These are phyloP conservation scores for Dendrolimus houi DNA, from an alignment of 2,888 invertebrate genomes.

Conservation along the genomic window DNA sequence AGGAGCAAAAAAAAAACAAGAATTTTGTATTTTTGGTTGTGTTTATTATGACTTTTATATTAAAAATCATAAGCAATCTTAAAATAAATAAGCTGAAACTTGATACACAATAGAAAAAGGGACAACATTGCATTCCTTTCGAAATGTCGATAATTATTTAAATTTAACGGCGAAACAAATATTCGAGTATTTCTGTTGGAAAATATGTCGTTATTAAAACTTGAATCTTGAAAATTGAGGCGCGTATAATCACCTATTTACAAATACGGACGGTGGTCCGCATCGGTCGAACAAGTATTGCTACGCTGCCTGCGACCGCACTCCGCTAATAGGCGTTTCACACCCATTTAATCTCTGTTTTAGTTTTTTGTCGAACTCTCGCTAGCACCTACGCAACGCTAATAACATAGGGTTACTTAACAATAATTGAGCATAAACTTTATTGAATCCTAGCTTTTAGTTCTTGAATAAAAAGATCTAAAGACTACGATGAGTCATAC, in stretches of 20 bases:
- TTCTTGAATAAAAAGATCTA: too few species aligned
- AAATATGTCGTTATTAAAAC: neutral
- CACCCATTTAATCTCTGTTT: constrained; percentile 58
- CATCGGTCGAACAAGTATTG: constrained; percentile 35
- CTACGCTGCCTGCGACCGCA: constrained; percentile 20
- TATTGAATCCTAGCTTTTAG: neutral
- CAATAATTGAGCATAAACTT: constrained; percentile 1
- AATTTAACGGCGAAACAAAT: too few species aligned
- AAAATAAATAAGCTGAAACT: too few species aligned
- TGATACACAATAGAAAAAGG: too few species aligned
- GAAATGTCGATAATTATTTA: too few species aligned
- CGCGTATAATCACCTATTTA: constrained; percentile 44
- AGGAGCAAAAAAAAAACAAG: too few species aligned
- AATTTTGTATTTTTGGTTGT: too few species aligned
- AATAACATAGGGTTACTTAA: constrained; percentile 37
- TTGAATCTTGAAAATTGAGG: constrained; percentile 6
- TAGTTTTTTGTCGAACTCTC: constrained; percentile 56
- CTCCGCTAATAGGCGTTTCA: constrained; percentile 48
- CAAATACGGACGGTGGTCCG: constrained; percentile 46
- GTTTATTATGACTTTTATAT: too few species aligned
- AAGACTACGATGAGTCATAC: too few species aligned
- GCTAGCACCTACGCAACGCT: constrained; percentile 50
- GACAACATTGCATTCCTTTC: too few species aligned
- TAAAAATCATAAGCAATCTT: too few species aligned
- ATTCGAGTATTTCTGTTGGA: neutral